Evolutionary conservation across 2,113 vertebrate genomes (phyloP).

Genomic region (Dipodomys ordii): DNA sequence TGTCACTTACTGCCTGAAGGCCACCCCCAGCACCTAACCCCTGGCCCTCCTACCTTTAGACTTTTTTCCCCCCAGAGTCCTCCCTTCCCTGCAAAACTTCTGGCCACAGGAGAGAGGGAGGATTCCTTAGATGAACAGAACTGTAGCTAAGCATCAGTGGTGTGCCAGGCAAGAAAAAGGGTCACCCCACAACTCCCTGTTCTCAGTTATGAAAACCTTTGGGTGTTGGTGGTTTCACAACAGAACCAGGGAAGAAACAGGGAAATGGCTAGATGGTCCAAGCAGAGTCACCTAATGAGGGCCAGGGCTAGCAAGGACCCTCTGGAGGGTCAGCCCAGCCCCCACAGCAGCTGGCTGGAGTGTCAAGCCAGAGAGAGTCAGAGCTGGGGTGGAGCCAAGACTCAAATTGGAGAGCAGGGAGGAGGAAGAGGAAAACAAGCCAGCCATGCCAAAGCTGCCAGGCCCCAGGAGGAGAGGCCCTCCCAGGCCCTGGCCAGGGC

Average conservation of each 20-base stretch:
- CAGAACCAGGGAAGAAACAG: neutral
- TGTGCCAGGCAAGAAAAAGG: neutral
- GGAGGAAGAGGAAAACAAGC: conserved; percentile 36
- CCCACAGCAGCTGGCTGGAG: conserved; percentile 52
- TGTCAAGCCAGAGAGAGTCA: neutral
- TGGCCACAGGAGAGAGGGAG: neutral
- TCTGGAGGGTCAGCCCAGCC: conserved; percentile 54
- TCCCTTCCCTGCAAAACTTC: neutral
- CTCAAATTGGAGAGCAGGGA: neutral
- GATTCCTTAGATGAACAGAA: neutral
- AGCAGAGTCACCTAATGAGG: conserved; percentile 44
- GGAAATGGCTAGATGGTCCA: neutral
- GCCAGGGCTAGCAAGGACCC: conserved; percentile 63
- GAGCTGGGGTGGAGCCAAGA: conserved; percentile 52
- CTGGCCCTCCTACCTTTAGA: neutral
- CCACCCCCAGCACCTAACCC: neutral
- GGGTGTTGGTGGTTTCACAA: neutral
- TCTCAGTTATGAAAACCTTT: neutral
- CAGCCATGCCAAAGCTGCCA: neutral
- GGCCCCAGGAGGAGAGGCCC: neutral
- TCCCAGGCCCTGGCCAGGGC: neutral
- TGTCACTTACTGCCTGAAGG: neutral
- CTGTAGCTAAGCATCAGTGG: neutral
- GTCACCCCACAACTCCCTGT: neutral
- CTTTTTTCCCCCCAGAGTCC: neutral